These are phyloP conservation scores for Drosophila azteca DNA, from an alignment of 1,140 invertebrate genomes.

Conservation along the genomic window DNA sequence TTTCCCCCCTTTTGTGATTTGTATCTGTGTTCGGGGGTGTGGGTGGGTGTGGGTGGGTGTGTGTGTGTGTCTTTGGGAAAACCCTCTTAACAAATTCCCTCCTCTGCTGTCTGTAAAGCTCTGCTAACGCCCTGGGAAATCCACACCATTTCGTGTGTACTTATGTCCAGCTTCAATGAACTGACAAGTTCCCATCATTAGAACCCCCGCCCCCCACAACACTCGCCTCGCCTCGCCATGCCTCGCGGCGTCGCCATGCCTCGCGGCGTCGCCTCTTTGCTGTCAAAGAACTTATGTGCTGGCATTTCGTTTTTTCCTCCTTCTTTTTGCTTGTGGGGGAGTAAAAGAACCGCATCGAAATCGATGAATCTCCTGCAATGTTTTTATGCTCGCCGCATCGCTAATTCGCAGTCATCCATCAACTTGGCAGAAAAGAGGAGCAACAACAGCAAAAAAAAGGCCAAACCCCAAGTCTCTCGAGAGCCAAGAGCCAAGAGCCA, in stretches of 20 bases:
- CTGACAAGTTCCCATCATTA: conserved; percentile 66
- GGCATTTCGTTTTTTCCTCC: conserved; percentile 24
- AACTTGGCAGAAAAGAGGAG: conserved; percentile 29
- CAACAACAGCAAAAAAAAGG: conserved; percentile 7
- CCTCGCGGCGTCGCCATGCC: conserved; percentile 6
- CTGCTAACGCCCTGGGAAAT: conserved; percentile 26
- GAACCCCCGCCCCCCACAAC: not conserved
- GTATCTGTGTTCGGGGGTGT: too few species aligned
- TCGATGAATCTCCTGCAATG: conserved; percentile 50
- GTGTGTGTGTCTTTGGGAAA: not conserved
- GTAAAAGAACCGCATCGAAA: conserved; percentile 26
- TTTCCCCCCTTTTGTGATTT: too few species aligned
- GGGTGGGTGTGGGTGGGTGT: too few species aligned
- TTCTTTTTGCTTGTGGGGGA: not conserved
- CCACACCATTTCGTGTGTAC: conserved; percentile 36
- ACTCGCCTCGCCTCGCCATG: not conserved
- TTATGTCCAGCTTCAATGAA: conserved; percentile 55
- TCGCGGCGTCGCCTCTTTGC: conserved; percentile 37
- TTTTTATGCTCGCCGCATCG: conserved; percentile 59
- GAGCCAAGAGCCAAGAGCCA: conserved; percentile 4
- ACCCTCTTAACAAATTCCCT: conserved; percentile 30
- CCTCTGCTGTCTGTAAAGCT: conserved; percentile 3
- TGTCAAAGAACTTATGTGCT: conserved; percentile 69
- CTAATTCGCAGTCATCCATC: conserved; percentile 79
- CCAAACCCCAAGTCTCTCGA: conserved; percentile 15